Evolutionary conservation across 2,797 vertebrate species (phyloP), one percentile per base, ranked within the genome.

Genomic region (Tadarida brasiliensis): DNA sequence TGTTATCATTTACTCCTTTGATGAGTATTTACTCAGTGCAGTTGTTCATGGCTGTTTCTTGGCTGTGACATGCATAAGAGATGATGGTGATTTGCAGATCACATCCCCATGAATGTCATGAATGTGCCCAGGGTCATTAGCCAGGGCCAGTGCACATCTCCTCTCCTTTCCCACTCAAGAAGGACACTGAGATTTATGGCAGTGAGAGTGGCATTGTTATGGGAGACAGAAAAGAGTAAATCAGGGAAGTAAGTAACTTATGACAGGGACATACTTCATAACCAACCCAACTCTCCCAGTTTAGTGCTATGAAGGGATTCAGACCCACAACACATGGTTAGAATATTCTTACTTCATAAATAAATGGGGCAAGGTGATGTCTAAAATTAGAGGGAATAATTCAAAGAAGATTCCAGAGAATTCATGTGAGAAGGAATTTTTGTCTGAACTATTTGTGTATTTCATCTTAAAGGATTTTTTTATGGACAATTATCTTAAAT

Each of bases 391-490:
- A 70, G 19, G 70, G 61, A 17, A 76, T 87, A 94, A 61, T 10
- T 28, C 26, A 84, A 93, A 49, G 70, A 96, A 19, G 22, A 61
- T 76, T 87, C n/a, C 5, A 68, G 59, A 77, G 17, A 87, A n/a
- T 65, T 68, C 51, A 49, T 39, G 10, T 80, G 56, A 91, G 61
- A 89, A 88, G 44, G 24, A 74, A 70, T 61, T 84, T 91, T 70
- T 30, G 56, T 47, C 22, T 92, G 11, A 76, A 56, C 19, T 91
- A 35, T 44, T 87, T 87, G 71, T 28, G 9, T 71, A 73, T 83
- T 94, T 92, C 59, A 76, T 17, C 20, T 68, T 49, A 49, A 87
- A 92, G n/a, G 26, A 63, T 47, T 68, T 93, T 71, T 71, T 94
- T 81, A 78, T 76, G 49, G 73, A 85, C 7, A 95, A 22, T 78